phyloP scores from a whole-genome alignment of 2,797 vertebrate species.

The Rhincodon typus region DNA sequence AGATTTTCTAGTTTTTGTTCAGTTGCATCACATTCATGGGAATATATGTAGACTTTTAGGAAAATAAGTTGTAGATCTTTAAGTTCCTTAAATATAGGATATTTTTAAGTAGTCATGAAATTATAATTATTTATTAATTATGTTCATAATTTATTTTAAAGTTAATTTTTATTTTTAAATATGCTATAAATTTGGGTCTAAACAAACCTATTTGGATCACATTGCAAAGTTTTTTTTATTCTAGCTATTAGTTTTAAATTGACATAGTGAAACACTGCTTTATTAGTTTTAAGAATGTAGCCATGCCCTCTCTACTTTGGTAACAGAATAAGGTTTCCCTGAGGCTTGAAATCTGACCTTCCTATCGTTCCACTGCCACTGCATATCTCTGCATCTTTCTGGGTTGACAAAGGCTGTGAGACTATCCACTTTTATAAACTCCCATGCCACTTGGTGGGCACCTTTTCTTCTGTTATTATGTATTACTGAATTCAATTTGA shows the following conservation, averaged over 20 bases:
- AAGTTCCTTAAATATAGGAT: background rate
- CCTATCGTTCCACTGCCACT: background rate
- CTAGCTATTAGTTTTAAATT: background rate
- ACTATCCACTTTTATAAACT: background rate
- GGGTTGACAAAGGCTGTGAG: background rate
- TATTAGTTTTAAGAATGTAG: background rate
- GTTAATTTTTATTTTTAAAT: background rate
- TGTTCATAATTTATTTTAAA: background rate
- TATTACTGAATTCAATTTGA: background rate
- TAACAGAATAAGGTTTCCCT: background rate
- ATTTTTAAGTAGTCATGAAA: background rate
- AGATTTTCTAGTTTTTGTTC: background rate
- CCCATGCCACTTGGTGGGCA: background rate
- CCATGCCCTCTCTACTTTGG: background rate
- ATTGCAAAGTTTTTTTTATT: constrained; percentile 19
- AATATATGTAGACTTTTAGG: background rate
- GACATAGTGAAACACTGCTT: background rate
- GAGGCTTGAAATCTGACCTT: constrained; percentile 15
- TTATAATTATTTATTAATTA: too few relatives aligned
- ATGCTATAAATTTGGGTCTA: background rate
- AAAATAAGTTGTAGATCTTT: background rate
- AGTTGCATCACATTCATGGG: background rate
- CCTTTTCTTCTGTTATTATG: background rate
- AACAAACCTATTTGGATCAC: background rate
- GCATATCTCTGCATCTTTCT: background rate